Percentiles rank a stretch among this genome's conserved stretches.
phyloP scores from a whole-genome alignment of 1,140 invertebrate species.

The Acyrthosiphon pisum region DNA sequence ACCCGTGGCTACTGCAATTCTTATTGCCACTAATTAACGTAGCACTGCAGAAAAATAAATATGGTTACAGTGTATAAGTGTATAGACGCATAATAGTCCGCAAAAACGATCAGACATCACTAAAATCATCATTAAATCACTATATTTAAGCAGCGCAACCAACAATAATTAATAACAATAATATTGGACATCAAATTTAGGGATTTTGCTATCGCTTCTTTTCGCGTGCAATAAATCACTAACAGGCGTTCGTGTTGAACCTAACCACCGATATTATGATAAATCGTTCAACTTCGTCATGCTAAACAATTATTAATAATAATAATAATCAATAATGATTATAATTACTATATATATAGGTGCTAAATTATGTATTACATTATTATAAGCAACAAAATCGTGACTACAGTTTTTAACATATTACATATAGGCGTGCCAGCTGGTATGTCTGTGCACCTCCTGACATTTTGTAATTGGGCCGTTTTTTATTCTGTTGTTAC shows the following conservation, averaged over 20 bases:
- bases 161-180: not conserved
- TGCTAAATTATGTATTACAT: not conserved
- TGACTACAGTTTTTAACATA: not conserved
- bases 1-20: not conserved
- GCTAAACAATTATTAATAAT: not conserved
- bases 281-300: not conserved
- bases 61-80: not conserved
- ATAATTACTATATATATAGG: not conserved
- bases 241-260: not conserved
- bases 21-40: not conserved
- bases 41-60: not conserved
- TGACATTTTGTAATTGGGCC: not conserved
- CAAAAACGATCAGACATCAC: not conserved
- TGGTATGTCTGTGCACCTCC: not conserved
- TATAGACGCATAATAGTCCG: not conserved
- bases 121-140: too few relatives aligned
- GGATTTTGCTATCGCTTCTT: not conserved
- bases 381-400: not conserved
- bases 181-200: not conserved
- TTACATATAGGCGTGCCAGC: too few relatives aligned
- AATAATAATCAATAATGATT: not conserved
- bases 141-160: not conserved
- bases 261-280: not conserved
- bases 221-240: not conserved
- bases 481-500: not conserved